Evolutionary conservation across 1,140 invertebrate genomes (phyloP).

Genomic region (Agrypnia vestita): DNA sequence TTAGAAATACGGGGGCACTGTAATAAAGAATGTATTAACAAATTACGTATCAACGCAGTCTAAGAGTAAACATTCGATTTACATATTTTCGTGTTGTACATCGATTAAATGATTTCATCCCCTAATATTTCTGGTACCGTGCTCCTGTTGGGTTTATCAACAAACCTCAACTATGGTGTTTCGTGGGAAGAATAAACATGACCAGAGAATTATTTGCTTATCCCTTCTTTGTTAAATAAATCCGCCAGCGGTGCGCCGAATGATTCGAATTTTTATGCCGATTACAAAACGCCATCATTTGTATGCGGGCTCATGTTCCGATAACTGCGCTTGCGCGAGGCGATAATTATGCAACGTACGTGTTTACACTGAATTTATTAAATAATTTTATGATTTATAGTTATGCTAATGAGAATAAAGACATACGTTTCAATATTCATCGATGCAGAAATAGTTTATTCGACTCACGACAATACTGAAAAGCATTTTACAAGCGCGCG

Average conservation of each 20-base stretch:
- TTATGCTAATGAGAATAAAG: too few relatives aligned
- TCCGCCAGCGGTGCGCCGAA: conserved; percentile 7
- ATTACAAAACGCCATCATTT: conserved; percentile 14
- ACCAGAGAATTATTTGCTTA: conserved; percentile 38
- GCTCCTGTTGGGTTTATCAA: conserved; percentile 15
- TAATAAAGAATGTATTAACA: too few relatives aligned
- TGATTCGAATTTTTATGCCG: conserved; percentile 33
- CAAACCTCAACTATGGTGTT: conserved; percentile 24
- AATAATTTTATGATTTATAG: too few relatives aligned
- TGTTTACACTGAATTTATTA: too few relatives aligned
- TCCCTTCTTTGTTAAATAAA: conserved; percentile 28
- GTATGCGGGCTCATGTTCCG: conserved; percentile 37
- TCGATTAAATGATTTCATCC: conserved; percentile 1
- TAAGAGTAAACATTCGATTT: neutral
- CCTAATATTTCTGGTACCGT: neutral
- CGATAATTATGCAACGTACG: neutral
- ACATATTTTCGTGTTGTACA: neutral
- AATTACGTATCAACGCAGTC: neutral
- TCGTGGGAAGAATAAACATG: conserved; percentile 43
- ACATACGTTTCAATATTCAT: too few relatives aligned
- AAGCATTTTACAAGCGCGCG: too few relatives aligned
- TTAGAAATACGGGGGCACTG: too few relatives aligned
- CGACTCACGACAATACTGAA: too few relatives aligned
- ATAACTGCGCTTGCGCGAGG: neutral
- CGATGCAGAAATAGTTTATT: too few relatives aligned